phyloP scores from a whole-genome alignment of 1,140 invertebrate genomes.

The Drosophila lini region DNA sequence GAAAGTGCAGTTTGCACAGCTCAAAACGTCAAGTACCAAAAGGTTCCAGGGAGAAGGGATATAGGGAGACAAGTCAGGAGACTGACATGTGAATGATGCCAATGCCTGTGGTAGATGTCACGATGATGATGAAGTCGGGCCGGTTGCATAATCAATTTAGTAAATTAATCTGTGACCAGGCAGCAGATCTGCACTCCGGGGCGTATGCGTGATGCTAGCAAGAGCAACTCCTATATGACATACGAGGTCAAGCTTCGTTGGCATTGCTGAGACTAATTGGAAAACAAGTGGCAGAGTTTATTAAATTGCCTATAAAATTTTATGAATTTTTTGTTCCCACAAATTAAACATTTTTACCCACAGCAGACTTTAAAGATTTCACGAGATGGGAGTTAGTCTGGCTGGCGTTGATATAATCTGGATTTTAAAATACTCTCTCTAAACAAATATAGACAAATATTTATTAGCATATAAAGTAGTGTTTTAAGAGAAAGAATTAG shows the following conservation, averaged over 20 bases:
- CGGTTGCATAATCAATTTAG: conserved; percentile 61
- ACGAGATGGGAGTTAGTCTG: no score
- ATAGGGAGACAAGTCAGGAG: conserved; percentile 1
- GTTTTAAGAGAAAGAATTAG: neutral
- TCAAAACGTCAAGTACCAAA: conserved; percentile 1
- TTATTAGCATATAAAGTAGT: neutral
- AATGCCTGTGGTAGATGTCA: conserved; percentile 13
- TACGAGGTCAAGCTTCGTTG: conserved; percentile 2
- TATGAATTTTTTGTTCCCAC: neutral
- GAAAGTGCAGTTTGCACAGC: conserved; percentile 32
- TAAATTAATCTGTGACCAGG: conserved; percentile 52
- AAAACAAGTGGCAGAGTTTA: conserved; percentile 20
- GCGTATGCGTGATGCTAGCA: conserved; percentile 28
- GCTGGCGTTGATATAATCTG: neutral
- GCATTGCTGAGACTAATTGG: conserved; percentile 9
- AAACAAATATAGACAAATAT: neutral
- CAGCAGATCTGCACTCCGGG: neutral
- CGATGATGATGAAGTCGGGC: conserved; percentile 23
- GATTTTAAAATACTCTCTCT: neutral
- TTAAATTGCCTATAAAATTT: conserved; percentile 12
- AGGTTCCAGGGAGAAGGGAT: neutral
- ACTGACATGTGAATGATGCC: conserved; percentile 26
- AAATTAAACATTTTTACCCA: conserved; percentile 4
- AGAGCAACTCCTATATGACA: neutral
- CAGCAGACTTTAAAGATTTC: neutral